phyloP scores from a whole-genome alignment of 2,888 invertebrate species.

The Teleiodes luculella region DNA sequence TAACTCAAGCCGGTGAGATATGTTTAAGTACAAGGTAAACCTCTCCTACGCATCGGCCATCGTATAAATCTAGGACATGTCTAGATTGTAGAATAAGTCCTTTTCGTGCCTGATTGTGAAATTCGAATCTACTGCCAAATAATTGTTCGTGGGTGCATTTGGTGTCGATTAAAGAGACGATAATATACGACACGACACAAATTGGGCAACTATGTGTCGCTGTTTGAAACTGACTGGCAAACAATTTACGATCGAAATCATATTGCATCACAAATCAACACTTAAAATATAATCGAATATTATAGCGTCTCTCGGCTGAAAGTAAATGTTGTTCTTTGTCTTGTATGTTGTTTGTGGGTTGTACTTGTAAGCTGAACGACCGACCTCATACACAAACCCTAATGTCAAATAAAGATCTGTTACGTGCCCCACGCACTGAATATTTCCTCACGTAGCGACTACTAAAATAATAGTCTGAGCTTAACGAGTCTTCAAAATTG shows the following conservation, averaged over 20 bases:
- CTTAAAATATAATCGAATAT: not conserved
- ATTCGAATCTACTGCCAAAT: constrained; percentile 15
- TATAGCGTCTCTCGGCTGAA: too few species aligned
- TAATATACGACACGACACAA: constrained; percentile 2
- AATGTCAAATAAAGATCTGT: too few species aligned
- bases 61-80: constrained; percentile 58
- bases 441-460: too few species aligned
- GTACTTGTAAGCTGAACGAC: too few species aligned
- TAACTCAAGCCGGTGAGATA: constrained; percentile 32
- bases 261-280: not conserved
- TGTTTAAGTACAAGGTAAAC: constrained; percentile 61
- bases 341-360: too few species aligned
- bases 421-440: too few species aligned
- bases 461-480: too few species aligned
- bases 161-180: constrained; percentile 9
- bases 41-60: constrained; percentile 66
- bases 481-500: too few species aligned
- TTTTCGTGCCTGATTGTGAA: constrained; percentile 10
- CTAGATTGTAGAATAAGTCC: constrained; percentile 27
- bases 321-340: too few species aligned
- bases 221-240: not conserved
- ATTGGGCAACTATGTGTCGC: not conserved
- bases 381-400: too few species aligned
- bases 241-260: not conserved
- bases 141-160: constrained; percentile 13